Evolutionary conservation across 37 sponge, comb jelly and placozoan genomes (phyloP).

Genomic region (Mnemiopsis leidyi): DNA sequence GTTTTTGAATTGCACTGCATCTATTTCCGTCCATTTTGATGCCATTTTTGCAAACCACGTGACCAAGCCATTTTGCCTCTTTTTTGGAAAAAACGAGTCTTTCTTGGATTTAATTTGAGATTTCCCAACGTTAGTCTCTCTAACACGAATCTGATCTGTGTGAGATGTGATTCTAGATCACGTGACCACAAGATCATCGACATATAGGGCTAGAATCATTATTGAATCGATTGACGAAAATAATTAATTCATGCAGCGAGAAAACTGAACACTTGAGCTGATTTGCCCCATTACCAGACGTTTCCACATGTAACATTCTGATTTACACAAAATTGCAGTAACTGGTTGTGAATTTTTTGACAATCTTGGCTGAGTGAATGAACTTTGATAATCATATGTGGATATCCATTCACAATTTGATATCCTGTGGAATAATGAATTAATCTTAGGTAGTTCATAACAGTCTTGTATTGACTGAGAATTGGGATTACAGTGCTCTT

Average conservation of each 20-base stretch:
- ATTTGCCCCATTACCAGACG: not conserved
- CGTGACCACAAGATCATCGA: conserved; percentile 28
- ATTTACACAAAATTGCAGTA: conserved; percentile 1
- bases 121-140: conserved; percentile 33
- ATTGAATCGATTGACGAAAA: not conserved
- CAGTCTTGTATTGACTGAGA: not conserved
- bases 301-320: not conserved
- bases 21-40: not conserved
- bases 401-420: not conserved
- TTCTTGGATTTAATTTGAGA: not conserved
- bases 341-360: not conserved
- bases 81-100: not conserved
- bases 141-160: not conserved
- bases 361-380: not conserved
- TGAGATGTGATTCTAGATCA: not conserved
- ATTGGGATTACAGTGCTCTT: conserved; percentile 2
- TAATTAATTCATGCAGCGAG: not conserved
- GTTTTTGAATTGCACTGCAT: conserved; percentile 2
- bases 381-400: not conserved
- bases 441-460: conserved; percentile 6
- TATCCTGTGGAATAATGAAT: not conserved
- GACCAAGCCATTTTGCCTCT: conserved; percentile 12
- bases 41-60: conserved; percentile 14
- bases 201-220: not conserved
- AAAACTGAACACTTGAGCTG: not conserved